These are phyloP conservation scores for Pempheris klunzingeri DNA, from an alignment of 2,797 vertebrate species.

Conservation along the genomic window DNA sequence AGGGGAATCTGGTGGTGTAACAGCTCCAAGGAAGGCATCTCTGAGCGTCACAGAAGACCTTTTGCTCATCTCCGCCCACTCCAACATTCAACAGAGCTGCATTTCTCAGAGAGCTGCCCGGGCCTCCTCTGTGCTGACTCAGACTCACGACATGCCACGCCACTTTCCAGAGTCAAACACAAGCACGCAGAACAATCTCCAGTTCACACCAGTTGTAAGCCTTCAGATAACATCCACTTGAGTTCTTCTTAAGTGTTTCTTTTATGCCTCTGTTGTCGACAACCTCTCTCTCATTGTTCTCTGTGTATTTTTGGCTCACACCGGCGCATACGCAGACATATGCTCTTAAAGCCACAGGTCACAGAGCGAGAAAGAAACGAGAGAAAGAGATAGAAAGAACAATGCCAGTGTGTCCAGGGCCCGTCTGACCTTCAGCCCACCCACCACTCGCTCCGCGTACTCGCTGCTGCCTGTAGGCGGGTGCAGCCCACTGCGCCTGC, in stretches of 20 bases:
- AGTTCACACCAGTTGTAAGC: conserved; percentile 23
- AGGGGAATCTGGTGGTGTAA: conserved; percentile 60
- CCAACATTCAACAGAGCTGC: conserved; percentile 54
- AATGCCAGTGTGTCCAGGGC: conserved; percentile 58
- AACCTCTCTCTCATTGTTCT: neutral
- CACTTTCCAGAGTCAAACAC: conserved; percentile 22
- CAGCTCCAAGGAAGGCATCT: conserved; percentile 65
- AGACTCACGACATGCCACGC: conserved; percentile 56
- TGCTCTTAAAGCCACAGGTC: conserved; percentile 26
- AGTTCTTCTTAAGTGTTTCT: too few relatives aligned
- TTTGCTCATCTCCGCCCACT: conserved; percentile 70
- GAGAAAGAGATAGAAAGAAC: conserved; percentile 39
- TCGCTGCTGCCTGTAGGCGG: conserved; percentile 57
- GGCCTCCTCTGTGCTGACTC: conserved; percentile 67
- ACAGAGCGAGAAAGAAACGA: neutral
- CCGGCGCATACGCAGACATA: conserved; percentile 11
- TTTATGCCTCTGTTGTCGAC: neutral
- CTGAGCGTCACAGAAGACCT: conserved; percentile 54
- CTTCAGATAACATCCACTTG: too few relatives aligned
- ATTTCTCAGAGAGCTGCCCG: conserved; percentile 44
- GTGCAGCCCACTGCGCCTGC: conserved; percentile 56
- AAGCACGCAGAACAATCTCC: conserved; percentile 27
- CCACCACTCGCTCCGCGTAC: conserved; percentile 59
- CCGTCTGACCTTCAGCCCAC: conserved; percentile 74
- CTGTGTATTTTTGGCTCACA: neutral